A percentile compares a stretch with the other conserved stretches of the same genome.
Conservation (phyloP, 92 coral and sea anemone species). For the Porites cylindrica region DNA sequence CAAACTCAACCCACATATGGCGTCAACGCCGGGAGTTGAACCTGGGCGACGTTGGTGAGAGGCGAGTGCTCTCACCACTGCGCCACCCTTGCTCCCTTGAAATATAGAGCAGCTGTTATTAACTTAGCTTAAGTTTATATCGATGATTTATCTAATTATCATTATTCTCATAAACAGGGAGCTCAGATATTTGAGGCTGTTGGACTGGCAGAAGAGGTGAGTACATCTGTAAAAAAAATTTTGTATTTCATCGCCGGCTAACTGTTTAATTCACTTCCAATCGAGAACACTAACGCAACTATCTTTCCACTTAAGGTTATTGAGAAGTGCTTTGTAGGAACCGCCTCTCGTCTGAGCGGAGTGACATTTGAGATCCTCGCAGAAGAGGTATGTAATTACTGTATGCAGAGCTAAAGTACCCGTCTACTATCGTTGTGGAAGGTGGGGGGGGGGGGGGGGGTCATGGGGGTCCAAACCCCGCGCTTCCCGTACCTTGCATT, state of each 20-base stretch:
- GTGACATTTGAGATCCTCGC: conserved; percentile 92
- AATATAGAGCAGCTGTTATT: too few relatives aligned
- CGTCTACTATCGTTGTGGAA: too few relatives aligned
- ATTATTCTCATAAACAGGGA: conserved; percentile 63
- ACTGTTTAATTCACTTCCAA: background rate
- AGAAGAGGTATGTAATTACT: conserved; percentile 73
- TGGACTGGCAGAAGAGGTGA: conserved; percentile 93
- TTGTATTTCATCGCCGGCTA: background rate
- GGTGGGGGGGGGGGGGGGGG: too few relatives aligned
- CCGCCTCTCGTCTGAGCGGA: conserved; percentile 96
- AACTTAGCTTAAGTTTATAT: background rate
- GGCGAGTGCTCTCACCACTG: too few relatives aligned
- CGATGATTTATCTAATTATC: background rate
- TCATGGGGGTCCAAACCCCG: too few relatives aligned
- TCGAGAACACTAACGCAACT: background rate
- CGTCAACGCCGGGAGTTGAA: too few relatives aligned
- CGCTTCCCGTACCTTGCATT: too few relatives aligned
- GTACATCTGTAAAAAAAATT: too few relatives aligned
- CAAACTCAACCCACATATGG: too few relatives aligned
- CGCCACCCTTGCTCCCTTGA: too few relatives aligned
- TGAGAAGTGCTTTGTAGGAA: conserved; percentile 95
- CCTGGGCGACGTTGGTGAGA: too few relatives aligned
- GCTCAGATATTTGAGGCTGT: conserved; percentile 99
- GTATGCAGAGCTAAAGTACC: too few relatives aligned
- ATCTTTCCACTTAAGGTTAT: conserved; percentile 72